Conservation (phyloP, 2,797 vertebrate genomes). For the Xenops minutus region DNA sequence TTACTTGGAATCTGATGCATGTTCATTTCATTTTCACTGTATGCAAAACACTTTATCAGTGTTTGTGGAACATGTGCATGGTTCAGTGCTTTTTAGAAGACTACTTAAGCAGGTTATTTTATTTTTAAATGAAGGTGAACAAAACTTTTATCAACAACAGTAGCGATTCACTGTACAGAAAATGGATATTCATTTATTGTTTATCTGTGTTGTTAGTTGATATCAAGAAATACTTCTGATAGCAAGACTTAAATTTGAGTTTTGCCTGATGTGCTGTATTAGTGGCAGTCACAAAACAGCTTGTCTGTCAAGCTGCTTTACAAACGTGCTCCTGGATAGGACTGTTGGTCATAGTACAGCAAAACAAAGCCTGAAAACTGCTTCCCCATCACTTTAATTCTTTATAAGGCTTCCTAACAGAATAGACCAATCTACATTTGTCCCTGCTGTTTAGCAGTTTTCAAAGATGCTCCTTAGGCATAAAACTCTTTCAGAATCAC, state of each 20-base stretch:
- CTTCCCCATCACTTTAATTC: conserved; percentile 41
- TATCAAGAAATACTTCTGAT: not conserved
- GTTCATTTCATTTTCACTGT: not conserved
- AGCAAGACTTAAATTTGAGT: not conserved
- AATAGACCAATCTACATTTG: not conserved
- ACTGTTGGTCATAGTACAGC: not conserved
- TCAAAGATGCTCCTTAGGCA: not conserved
- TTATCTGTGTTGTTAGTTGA: not conserved
- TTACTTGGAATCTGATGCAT: not conserved
- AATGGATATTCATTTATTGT: not conserved
- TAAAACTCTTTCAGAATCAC: not conserved
- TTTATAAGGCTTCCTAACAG: not conserved
- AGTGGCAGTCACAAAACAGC: not conserved
- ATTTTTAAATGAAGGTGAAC: not conserved
- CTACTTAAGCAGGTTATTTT: not conserved
- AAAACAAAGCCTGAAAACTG: conserved; percentile 20
- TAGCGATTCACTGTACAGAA: not conserved
- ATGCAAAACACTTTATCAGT: not conserved
- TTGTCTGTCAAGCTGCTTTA: not conserved
- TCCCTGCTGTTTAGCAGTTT: not conserved
- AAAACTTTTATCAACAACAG: not conserved
- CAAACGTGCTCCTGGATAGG: not conserved
- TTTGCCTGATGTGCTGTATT: not conserved
- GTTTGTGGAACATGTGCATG: not conserved
- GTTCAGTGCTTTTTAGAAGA: not conserved